Evolutionary conservation across 2,888 invertebrate genomes (phyloP).

Genomic region (Oegoconia quadripuncta): DNA sequence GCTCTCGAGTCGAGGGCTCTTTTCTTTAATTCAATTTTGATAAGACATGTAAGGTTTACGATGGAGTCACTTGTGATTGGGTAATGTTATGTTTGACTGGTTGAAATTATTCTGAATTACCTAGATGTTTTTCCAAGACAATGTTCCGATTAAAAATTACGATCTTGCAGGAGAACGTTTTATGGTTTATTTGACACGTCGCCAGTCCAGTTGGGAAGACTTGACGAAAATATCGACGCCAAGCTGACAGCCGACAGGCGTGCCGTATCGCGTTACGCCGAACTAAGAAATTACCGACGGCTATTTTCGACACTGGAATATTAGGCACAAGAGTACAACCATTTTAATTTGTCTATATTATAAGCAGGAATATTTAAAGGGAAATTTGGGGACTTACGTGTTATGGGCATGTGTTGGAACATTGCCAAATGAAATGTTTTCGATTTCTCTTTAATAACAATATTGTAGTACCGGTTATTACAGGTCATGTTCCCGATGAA

Average conservation of each 20-base stretch:
- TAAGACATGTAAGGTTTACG: constrained; percentile 32
- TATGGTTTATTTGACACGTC: constrained; percentile 57
- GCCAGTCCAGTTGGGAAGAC: constrained; percentile 39
- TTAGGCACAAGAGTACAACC: constrained; percentile 24
- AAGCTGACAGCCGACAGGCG: constrained; percentile 55
- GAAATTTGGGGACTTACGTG: too few relatives aligned
- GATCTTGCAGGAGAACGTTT: constrained; percentile 33
- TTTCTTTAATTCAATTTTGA: constrained; percentile 51
- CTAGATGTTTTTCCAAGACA: constrained; percentile 8
- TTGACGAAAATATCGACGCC: constrained; percentile 68
- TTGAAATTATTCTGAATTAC: constrained; percentile 8
- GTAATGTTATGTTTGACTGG: constrained; percentile 27
- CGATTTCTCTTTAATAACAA: neutral
- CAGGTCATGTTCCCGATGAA: constrained; percentile 22
- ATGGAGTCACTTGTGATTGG: constrained; percentile 43
- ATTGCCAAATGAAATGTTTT: constrained; percentile 12
- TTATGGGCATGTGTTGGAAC: constrained; percentile 14
- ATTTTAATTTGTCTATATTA: constrained; percentile 8
- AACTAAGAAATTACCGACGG: constrained; percentile 49
- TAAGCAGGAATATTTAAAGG: too few relatives aligned
- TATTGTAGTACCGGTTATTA: constrained; percentile 4
- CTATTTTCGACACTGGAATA: constrained; percentile 49
- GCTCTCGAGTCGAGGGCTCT: constrained; percentile 38
- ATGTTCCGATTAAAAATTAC: constrained; percentile 30
- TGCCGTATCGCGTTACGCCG: constrained; percentile 57